Conservation (phyloP, 2,113 vertebrate species). For the Cardinalis cardinalis region DNA sequence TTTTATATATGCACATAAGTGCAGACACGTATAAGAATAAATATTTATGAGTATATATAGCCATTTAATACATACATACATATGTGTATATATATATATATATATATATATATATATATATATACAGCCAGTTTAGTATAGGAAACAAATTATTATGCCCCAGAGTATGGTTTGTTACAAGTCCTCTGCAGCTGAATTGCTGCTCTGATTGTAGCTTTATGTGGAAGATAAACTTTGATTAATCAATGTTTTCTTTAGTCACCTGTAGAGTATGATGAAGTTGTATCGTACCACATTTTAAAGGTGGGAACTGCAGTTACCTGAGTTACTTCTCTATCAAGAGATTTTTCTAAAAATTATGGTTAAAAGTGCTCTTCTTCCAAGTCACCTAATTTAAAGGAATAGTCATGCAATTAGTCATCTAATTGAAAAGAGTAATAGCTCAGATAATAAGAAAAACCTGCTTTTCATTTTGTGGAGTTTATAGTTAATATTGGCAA, state of each 20-base stretch:
- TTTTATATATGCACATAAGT: not conserved
- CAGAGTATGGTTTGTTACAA: not conserved
- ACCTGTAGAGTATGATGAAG: not conserved
- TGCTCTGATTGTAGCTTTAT: not conserved
- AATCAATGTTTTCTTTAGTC: not conserved
- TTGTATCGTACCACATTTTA: not conserved
- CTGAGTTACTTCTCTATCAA: not conserved
- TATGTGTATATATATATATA: too few species aligned
- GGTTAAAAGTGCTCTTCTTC: not conserved
- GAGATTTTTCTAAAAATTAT: not conserved
- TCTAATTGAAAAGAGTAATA: not conserved
- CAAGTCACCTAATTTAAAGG: not conserved
- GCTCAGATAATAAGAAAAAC: slow-evolving; percentile 2
- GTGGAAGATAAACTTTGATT: not conserved
- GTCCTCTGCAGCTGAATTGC: not conserved
- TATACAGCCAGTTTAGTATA: not conserved
- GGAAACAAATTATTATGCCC: not conserved
- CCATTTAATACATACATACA: not conserved
- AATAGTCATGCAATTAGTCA: slow-evolving; percentile 26
- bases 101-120: not conserved
- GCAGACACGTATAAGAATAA: not conserved
- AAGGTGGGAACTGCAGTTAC: not conserved
- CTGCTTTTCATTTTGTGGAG: not conserved
- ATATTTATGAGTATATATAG: not conserved
- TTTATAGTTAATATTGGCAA: not conserved